These are phyloP conservation scores for Temnopleurus reevesii DNA, from an alignment of 53 echinoderm and acorn worm species.

Conservation along the genomic window DNA sequence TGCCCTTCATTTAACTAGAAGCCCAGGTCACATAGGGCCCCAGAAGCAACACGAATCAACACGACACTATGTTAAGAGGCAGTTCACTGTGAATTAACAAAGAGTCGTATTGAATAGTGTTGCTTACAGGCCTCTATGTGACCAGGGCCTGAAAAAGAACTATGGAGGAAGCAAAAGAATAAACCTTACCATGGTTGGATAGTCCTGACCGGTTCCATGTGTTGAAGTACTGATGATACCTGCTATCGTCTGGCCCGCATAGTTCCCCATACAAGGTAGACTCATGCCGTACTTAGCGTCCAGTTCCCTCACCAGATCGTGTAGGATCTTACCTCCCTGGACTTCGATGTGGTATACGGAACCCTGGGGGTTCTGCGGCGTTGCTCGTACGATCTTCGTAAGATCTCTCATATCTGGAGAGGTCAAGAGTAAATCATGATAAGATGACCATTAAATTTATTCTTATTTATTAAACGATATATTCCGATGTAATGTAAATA, in stretches of 20 bases:
- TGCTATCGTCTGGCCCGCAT: conserved; percentile 93
- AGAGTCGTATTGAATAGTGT: too few relatives aligned
- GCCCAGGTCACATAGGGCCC: too few relatives aligned
- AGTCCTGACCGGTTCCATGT: conserved; percentile 93
- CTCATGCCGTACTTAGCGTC: conserved; percentile 84
- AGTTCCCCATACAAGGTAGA: conserved; percentile 94
- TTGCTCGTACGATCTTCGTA: conserved; percentile 74
- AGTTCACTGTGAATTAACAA: too few relatives aligned
- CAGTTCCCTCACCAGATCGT: conserved; percentile 84
- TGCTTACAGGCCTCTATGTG: too few relatives aligned
- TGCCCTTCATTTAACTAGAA: too few relatives aligned
- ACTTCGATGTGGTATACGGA: conserved; percentile 86
- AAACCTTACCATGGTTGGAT: conserved; percentile 87
- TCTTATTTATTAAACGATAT: too few relatives aligned
- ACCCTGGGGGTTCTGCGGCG: conserved; percentile 72
- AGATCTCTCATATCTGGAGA: conserved; percentile 91
- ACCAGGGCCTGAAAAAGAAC: not conserved
- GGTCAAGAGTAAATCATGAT: too few relatives aligned
- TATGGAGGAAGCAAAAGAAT: not conserved
- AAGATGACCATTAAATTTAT: too few relatives aligned
- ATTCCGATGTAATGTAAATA: too few relatives aligned
- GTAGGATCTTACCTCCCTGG: conserved; percentile 89
- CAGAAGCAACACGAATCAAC: too few relatives aligned
- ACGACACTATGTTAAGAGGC: too few relatives aligned
- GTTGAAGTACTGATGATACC: conserved; percentile 97